Evolutionary conservation across 2,888 invertebrate genomes (phyloP), one percentile per base, ranked within the genome.

Genomic region (Ophion slaviceki): DNA sequence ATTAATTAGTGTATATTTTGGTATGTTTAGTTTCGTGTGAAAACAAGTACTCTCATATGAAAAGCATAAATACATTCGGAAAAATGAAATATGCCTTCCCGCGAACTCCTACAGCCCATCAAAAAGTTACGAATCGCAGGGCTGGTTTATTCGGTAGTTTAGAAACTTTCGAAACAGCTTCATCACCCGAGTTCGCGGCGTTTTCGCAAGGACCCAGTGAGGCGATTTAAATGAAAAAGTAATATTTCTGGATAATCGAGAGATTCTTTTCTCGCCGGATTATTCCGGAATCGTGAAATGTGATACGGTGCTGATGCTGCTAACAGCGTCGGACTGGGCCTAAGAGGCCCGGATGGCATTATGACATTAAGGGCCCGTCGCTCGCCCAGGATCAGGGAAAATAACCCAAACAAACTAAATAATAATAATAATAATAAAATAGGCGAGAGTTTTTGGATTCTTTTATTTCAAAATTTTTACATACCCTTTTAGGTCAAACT

Each of bases 111-210:
- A 20, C 20, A 20, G 11, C 14, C n/a, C 5, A 36, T 20, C 32
- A n/a, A 67, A 77, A 66, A 66, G 59, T 77, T 24, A 17, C 14
- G 66, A 61, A 82, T 77, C 72, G 64, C 45, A 53, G 24, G 82
- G 84, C 68, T 64, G 36, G 61, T 74, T 75, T 87, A 88, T 90
- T 89, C 82, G 88, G 88, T 83, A 87, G 87, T 90, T 91, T 92
- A 91, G 92, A 92, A 91, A 91, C 91, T 92, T 90, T 85, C 87
- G 84, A 87, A 89, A 89, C 88, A 90, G 87, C 76, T 75, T 86
- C 80, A 77, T 80, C 64, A 86, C 87, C 84, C 57, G 14, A 68
- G 32, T 36, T 76, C 76, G 66, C 45, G 8, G 28, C 40, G 11
- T 62, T 74, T 45, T 45, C 45, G 20, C 20, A 14, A 75, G 17